Base-by-base conservation (phyloP, 2,888 invertebrate genomes). In the Euzophera pinguis region DNA sequence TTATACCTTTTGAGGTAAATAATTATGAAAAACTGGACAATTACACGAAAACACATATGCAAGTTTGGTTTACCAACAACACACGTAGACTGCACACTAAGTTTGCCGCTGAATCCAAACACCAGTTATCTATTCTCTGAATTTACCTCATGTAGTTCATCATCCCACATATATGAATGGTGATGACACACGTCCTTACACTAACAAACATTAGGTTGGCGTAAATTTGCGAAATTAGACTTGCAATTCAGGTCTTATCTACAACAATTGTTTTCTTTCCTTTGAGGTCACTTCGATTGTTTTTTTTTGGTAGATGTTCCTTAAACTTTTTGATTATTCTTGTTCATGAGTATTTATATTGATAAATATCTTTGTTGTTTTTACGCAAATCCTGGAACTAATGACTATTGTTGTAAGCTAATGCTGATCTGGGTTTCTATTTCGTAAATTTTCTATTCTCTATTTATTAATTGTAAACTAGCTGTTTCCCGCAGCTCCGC, bases 61-160 rank as follows among this genome's bases (percentile, higher is more conserved):
- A 39, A 16, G 16, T 16, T 10, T 16, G 16, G 1, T 39, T 14
- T 9, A 14, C 1, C 9, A 10, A 3, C 8, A 8, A 7, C 10
- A 10, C 16, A 45, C 34, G 29, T 45, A 45, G 8, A n/a, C 9
- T n/a, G 7, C 12, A 43, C 35, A 47, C 17, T 41, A 32, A 42
- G 22, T 14, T 35, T 53, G 50, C 53, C 54, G 43, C 52, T 55
- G 54, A 60, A 64, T 63, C 55, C 45, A 42, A 16, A 50, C 29
- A 7, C 35, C 14, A 41, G 52, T 61, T 61, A 66, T 67, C 64
- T 50, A 17, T 66, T 62, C 61, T 41, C 22, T 41, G 64, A 65
- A 66, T 55, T 64, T 53, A 37, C 17, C 34, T 14, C 17, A 42
- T 35, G 35, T 50, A 10, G 47, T 35, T 53, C 47, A 52, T 3